Conservation (phyloP, 2,797 vertebrate species). For the Crenichthys baileyi region DNA sequence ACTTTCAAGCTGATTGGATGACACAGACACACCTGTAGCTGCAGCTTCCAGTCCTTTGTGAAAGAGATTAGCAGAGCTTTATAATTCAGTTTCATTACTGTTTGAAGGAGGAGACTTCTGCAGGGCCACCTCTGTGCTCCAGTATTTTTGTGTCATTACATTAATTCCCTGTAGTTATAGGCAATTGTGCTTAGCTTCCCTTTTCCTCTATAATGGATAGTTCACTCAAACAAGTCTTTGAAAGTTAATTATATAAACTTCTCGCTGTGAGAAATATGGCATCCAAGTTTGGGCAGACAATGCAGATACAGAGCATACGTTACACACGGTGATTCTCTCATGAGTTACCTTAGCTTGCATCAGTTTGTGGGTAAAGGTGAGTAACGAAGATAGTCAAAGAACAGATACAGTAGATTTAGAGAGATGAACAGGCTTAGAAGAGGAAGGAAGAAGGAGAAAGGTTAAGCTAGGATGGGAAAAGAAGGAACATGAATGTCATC, state of each 20-base stretch:
- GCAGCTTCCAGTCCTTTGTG: slow-evolving; percentile 57
- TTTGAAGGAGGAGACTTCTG: slow-evolving; percentile 63
- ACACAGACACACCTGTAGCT: slow-evolving; percentile 46
- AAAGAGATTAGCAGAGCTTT: slow-evolving; percentile 70
- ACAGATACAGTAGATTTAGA: slow-evolving; percentile 60
- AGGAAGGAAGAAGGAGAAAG: slow-evolving; percentile 19
- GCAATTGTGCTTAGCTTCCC: slow-evolving; percentile 43
- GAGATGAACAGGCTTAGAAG: slow-evolving; percentile 55
- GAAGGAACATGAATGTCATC: slow-evolving; percentile 16
- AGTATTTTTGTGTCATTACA: slow-evolving; percentile 72
- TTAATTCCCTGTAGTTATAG: slow-evolving; percentile 65
- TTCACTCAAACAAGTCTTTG: slow-evolving; percentile 60
- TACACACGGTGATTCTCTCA: slow-evolving; percentile 62
- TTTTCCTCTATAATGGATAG: slow-evolving; percentile 48
- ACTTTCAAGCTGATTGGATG: slow-evolving; percentile 24
- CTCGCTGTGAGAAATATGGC: slow-evolving; percentile 39
- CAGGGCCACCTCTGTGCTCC: slow-evolving; percentile 62
- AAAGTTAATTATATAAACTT: slow-evolving; percentile 68
- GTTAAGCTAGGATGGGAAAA: slow-evolving; percentile 9
- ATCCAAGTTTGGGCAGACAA: slow-evolving; percentile 18
- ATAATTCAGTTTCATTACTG: slow-evolving; percentile 75
- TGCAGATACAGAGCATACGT: slow-evolving; percentile 47
- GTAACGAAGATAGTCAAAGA: slow-evolving; percentile 50
- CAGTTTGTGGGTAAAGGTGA: slow-evolving; percentile 54
- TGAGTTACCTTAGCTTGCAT: slow-evolving; percentile 67